Percentiles rank a stretch among this genome's conserved stretches.
Evolutionary conservation across 2,113 vertebrate genomes (phyloP).

Genomic region (Zapus hudsonius): DNA sequence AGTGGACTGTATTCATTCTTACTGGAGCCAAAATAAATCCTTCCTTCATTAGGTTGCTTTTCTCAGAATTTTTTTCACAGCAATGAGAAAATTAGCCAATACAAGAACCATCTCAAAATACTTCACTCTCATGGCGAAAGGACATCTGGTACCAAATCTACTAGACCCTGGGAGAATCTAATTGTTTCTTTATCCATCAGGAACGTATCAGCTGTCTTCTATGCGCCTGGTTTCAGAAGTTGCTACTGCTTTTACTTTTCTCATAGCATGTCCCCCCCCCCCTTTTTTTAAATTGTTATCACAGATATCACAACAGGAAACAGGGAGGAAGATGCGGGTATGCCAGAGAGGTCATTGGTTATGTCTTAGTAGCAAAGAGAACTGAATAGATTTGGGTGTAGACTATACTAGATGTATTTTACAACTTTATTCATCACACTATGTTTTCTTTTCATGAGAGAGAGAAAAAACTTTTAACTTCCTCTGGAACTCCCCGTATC

Average conservation of each 20-base stretch:
- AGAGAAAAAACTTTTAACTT: constrained; percentile 45
- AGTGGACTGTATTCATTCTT: neutral
- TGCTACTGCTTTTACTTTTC: neutral
- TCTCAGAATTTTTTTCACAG: neutral
- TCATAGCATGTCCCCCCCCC: neutral
- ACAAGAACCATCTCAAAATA: neutral
- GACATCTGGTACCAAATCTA: neutral
- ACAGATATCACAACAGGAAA: neutral
- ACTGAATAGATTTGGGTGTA: neutral
- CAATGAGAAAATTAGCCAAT: neutral
- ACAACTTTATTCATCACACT: constrained; percentile 57
- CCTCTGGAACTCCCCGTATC: constrained; percentile 75
- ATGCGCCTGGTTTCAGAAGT: neutral
- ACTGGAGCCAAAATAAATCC: too few species aligned
- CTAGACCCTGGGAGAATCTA: neutral
- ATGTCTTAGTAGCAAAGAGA: neutral
- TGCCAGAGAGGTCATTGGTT: neutral
- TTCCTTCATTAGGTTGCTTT: neutral
- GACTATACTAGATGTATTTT: constrained; percentile 12
- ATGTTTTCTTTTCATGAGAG: constrained; percentile 48
- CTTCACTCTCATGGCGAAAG: neutral
- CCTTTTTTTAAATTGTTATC: neutral
- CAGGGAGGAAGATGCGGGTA: neutral
- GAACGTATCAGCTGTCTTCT: neutral
- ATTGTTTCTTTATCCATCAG: neutral